Conservation (phyloP, 2,113 vertebrate species). For the Stomatorhinus ivindoensis region DNA sequence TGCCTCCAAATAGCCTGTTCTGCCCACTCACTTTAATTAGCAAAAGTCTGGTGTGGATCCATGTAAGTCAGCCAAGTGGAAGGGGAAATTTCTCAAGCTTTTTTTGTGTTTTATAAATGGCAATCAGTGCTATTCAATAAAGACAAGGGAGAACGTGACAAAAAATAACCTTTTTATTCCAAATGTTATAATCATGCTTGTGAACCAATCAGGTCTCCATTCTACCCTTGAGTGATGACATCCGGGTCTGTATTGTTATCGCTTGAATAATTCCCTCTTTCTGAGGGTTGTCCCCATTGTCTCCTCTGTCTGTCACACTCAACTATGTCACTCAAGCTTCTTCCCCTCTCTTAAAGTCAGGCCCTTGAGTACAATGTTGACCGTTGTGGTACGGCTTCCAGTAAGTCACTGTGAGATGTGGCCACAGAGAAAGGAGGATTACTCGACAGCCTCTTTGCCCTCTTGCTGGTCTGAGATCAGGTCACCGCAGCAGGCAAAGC, state of each 20-base stretch:
- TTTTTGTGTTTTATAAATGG: not conserved
- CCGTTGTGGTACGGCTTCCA: not conserved
- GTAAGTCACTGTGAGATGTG: not conserved
- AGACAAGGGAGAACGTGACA: not conserved
- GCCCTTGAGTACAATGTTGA: not conserved
- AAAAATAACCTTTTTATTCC: not conserved
- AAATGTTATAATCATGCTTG: not conserved
- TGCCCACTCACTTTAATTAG: not conserved
- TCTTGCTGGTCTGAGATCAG: not conserved
- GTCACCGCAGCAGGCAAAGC: not conserved
- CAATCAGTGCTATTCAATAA: not conserved
- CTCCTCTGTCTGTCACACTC: not conserved
- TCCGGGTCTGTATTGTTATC: not conserved
- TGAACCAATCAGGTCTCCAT: not conserved
- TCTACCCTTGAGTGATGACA: not conserved
- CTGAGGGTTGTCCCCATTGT: not conserved
- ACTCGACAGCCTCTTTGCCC: not conserved
- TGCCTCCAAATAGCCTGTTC: not conserved
- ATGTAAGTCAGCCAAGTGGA: not conserved
- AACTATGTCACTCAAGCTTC: not conserved
- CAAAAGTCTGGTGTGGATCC: not conserved
- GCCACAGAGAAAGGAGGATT: not conserved
- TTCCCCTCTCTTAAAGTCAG: not conserved
- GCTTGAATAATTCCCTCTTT: not conserved
- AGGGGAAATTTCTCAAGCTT: not conserved